Evolutionary conservation across 2,888 invertebrate species (phyloP).

Genomic region (Zootermopsis nevadensis): DNA sequence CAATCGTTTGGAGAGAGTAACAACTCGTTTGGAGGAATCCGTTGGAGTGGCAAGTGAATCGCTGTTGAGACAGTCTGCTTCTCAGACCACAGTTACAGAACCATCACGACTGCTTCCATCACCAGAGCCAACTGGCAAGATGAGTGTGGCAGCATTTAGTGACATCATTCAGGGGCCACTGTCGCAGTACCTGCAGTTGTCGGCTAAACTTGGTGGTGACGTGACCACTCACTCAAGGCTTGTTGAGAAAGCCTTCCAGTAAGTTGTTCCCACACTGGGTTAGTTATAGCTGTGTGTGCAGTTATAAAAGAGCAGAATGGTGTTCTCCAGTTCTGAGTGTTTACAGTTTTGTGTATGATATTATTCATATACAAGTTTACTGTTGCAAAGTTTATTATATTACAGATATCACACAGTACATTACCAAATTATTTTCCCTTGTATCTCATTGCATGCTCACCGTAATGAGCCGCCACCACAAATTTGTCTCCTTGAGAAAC

Average conservation of each 20-base stretch:
- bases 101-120: conserved; percentile 46
- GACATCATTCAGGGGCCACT: conserved; percentile 82
- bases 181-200: conserved; percentile 78
- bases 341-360: too few relatives aligned
- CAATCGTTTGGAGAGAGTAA: conserved; percentile 79
- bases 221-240: conserved; percentile 83
- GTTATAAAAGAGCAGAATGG: too few relatives aligned
- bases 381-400: too few relatives aligned
- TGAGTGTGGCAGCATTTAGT: conserved; percentile 82
- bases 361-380: too few relatives aligned
- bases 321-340: too few relatives aligned
- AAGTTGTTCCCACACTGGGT: conserved; percentile 60
- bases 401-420: too few relatives aligned
- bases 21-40: conserved; percentile 73
- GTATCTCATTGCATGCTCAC: too few relatives aligned
- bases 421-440: too few relatives aligned
- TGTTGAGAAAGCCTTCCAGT: conserved; percentile 87
- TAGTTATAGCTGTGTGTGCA: too few relatives aligned
- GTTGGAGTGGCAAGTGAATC: conserved; percentile 49
- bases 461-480: too few relatives aligned
- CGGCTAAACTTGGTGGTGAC: conserved; percentile 86
- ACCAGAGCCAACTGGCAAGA: conserved; percentile 61
- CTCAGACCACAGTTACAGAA: conserved; percentile 56
- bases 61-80: conserved; percentile 57
- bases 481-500: too few relatives aligned